Percentiles rank a stretch among this genome's conserved stretches.
These are phyloP conservation scores for Tinamus major DNA, from an alignment of 2,797 vertebrate genomes.

Conservation along the genomic window DNA sequence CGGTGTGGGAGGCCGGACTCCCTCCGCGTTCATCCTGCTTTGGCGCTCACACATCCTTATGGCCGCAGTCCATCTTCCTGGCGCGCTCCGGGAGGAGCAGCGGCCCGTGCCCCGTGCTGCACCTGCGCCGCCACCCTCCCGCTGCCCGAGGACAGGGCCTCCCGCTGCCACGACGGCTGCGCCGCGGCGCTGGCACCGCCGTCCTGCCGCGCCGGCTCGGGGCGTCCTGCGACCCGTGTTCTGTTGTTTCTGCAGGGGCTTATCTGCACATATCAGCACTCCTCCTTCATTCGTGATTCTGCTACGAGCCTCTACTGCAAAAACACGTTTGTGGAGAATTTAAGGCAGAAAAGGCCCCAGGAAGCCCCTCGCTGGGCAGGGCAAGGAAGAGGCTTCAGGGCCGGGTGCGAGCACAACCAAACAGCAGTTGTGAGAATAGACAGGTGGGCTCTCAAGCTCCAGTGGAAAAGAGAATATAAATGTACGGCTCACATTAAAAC, in stretches of 20 bases:
- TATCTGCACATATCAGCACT: rapidly evolving
- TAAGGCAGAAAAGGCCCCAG: not conserved
- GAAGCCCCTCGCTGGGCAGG: not conserved
- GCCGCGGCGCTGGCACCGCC: not conserved
- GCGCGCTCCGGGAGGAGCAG: not conserved
- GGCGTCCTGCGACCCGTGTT: rapidly evolving
- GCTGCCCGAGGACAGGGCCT: not conserved
- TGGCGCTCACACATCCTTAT: rapidly evolving
- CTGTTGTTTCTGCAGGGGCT: not conserved
- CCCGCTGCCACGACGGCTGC: not conserved
- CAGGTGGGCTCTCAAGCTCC: not conserved
- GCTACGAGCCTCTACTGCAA: not conserved
- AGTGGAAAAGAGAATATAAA: not conserved
- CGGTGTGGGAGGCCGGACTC: not conserved
- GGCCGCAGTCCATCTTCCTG: not conserved
- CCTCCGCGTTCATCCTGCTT: not conserved
- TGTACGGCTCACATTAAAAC: not conserved
- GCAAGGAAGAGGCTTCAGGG: not conserved
- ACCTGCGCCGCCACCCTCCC: not conserved
- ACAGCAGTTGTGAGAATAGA: not conserved
- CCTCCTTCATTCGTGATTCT: not conserved
- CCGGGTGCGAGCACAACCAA: not conserved
- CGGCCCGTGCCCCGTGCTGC: not conserved
- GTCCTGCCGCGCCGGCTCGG: not conserved
- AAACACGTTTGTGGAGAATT: not conserved